Percentiles rank a stretch among this genome's conserved stretches.
Conservation (phyloP, 2,888 invertebrate species). For the Allacma fusca region DNA sequence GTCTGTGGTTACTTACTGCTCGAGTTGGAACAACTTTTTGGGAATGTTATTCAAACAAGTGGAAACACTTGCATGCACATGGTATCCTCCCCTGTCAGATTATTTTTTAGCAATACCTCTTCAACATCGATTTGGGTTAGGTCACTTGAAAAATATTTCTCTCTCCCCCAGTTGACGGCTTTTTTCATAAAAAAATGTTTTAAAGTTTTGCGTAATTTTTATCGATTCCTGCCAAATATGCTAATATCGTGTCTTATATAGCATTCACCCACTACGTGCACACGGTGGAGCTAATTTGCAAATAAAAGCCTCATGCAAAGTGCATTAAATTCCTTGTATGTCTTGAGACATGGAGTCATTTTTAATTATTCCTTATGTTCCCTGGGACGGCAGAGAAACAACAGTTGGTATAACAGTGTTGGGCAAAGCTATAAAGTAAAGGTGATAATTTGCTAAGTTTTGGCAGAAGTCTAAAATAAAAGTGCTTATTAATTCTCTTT, state of each 20-base stretch:
- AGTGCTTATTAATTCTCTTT: too few species aligned
- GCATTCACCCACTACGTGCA: constrained; percentile 2
- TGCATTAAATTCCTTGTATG: constrained; percentile 2
- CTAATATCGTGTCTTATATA: neutral
- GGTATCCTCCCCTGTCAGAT: neutral
- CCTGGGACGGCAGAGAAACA: neutral
- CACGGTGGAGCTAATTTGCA: neutral
- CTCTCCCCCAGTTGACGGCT: neutral
- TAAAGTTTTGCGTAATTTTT: constrained; percentile 9
- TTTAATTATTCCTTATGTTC: neutral
- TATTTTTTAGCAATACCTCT: neutral
- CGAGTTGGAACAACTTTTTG: neutral
- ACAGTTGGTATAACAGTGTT: too few species aligned
- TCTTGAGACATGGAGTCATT: neutral
- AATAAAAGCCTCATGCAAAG: neutral
- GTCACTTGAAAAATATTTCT: neutral
- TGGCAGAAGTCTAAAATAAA: too few species aligned
- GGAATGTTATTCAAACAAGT: neutral
- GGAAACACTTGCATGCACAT: neutral
- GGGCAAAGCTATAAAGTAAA: too few species aligned
- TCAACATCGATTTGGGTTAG: neutral
- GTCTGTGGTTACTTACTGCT: constrained; percentile 14
- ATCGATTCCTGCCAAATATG: constrained; percentile 16
- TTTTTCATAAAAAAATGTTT: neutral
- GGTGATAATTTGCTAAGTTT: too few species aligned